Percentiles rank a stretch among this genome's conserved stretches.
Conservation (phyloP, 2,113 vertebrate genomes). For the Alligator sinensis region DNA sequence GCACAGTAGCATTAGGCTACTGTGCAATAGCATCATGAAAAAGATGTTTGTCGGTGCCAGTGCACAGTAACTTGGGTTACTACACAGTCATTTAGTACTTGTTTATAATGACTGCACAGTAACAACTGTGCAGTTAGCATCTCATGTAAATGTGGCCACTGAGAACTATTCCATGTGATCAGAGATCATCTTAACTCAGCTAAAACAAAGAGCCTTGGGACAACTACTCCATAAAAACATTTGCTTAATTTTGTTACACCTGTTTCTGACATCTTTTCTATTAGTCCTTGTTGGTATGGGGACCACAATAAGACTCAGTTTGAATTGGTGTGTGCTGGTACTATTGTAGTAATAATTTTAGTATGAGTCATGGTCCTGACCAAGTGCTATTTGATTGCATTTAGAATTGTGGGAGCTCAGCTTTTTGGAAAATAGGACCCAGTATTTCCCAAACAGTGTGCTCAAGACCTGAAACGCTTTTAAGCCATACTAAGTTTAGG, state of each 20-base stretch:
- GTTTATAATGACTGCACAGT: too few species aligned
- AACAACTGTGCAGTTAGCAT: too few species aligned
- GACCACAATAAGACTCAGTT: neutral
- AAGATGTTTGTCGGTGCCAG: too few species aligned
- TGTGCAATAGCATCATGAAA: too few species aligned
- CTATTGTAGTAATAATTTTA: neutral
- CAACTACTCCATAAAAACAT: neutral
- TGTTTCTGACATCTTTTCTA: neutral
- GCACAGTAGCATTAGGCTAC: too few species aligned
- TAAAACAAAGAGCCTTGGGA: neutral
- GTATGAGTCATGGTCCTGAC: neutral
- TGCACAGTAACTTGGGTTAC: too few species aligned
- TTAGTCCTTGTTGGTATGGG: neutral
- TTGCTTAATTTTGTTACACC: neutral
- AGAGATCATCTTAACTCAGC: neutral
- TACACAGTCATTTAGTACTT: too few species aligned
- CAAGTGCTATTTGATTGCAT: neutral
- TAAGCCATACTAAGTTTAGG: neutral
- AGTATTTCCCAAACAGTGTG: neutral
- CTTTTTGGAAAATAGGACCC: neutral
- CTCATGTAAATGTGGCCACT: neutral
- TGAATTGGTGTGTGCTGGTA: neutral
- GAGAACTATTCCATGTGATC: neutral
- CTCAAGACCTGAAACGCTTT: neutral
- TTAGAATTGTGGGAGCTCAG: neutral